Evolutionary conservation across 2,797 vertebrate genomes (phyloP), one percentile per base, ranked within the genome.

Genomic region (Paguma larvata): DNA sequence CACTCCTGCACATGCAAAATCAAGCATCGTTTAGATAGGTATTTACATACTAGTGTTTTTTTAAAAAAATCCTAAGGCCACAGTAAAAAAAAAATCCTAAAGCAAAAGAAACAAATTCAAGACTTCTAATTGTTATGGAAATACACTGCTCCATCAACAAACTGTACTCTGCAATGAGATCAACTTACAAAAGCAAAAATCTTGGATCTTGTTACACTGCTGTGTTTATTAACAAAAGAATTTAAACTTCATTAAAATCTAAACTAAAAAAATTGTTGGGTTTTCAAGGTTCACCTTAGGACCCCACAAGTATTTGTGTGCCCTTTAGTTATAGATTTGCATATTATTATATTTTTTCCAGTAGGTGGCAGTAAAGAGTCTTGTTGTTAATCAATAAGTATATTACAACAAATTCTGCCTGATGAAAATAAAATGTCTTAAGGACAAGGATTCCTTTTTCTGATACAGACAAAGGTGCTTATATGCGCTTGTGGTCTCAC

Each of bases 171-270:
- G 83, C 12, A 9, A 14, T 12, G 56, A 25, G 27, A 70, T 4
- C 38, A 41, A 11, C 34, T 53, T 38, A 46, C 18, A 46, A 44
- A 68, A 48, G 53, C 23, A 16, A 79, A 84, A 18, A 12, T 41
- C 65, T 82, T 63, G 51, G 34, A 51, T 80, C 46, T 68, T 5
- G 44, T 87, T 46, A 84, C 1, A 12, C 2, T 44, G 10, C 3
- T 77, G 48, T 38, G 2, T 16, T 85, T 94, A 16, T 59, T 75
- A 12, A 63, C 86, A 91, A 63, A 19, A 32, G 59, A 21, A 46
- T 32, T 46, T 21, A 65, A 87, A 72, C 44, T 85, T 56, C n/a
- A 67, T 88, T 96, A 88, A 93, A 85, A 73, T 41, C 23, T 59
- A 77, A 87, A 88, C 18, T 41, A 53, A 93, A 78, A 59, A 48